Base-by-base conservation (phyloP, 64 coral and sea anemone genomes). In the Pocillopora verrucosa region DNA sequence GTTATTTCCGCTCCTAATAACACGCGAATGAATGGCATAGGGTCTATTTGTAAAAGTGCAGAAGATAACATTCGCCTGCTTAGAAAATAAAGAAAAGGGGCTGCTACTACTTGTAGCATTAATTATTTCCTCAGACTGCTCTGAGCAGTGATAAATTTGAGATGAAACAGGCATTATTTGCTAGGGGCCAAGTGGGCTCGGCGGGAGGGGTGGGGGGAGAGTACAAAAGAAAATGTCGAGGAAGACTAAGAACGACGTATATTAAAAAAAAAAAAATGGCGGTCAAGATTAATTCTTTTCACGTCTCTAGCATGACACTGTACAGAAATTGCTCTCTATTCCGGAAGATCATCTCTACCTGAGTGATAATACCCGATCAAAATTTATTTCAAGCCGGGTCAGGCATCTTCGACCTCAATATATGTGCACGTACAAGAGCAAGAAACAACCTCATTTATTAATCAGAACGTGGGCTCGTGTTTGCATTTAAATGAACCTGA, bases 401-500 rank as follows among this genome's bases (percentile, higher is more conserved):
- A 77, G 15, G 12, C 41, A 36, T 56, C 19, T 37, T 10, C n/a
- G 67, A 77, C 75, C 41, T 76, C 74, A 37, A 19, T 1, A 20
- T 20, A 6, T 20, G 22, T 17, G 56, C 56, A 41, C 75, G 20
- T 77, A 41, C 41, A 56, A 56, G 22, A 77, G 14, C 24, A 34
- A 75, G 73, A 10, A 35, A 63, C 61, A 63, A 70, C 7, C 15
- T 22, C 10, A 19, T 38, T 85, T 72, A 72, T 85, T 58, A 85
- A 72, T 84, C 82, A 72, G 13, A 45, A 61, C 80, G 35, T 67
- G 80, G 35, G 59, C 34, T 34, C 61, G 36, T 81, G 61, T 38
- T 22, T 34, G 82, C 51, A 85, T 85, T 25, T 56, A 72, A 85
- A 85, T 85, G 63, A 84, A 65, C 34, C 65, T 72, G 11, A 58